A percentile compares a stretch with the other conserved stretches of the same genome.
Evolutionary conservation across 1,140 invertebrate species (phyloP).

Genomic region (Danaus melanippus): DNA sequence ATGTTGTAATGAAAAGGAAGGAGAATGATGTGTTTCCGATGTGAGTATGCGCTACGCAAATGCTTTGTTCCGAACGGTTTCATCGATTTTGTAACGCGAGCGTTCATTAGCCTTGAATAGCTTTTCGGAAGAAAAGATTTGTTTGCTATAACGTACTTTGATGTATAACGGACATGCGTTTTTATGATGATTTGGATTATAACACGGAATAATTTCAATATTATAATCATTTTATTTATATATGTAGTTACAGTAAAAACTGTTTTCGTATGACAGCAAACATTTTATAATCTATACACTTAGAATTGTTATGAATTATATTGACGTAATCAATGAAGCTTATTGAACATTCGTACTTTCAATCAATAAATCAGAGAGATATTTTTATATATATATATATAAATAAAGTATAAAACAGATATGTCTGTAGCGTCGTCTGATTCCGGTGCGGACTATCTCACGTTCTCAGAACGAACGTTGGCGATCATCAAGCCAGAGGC

Average conservation of each 20-base stretch:
- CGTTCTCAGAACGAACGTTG: conserved; percentile 77
- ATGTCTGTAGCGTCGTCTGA: conserved; percentile 45
- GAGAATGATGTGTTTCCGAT: conserved; percentile 7
- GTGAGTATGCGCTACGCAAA: not conserved
- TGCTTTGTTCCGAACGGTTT: not conserved
- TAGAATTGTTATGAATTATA: too few relatives aligned
- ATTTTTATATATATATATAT: too few relatives aligned
- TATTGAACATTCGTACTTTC: too few relatives aligned
- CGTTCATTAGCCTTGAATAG: not conserved
- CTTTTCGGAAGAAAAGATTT: not conserved
- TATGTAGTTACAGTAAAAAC: too few relatives aligned
- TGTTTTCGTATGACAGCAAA: too few relatives aligned
- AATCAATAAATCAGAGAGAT: too few relatives aligned
- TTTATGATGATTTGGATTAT: not conserved
- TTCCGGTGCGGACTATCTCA: conserved; percentile 29
- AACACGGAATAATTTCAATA: not conserved
- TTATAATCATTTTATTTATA: too few relatives aligned
- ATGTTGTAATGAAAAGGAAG: conserved; percentile 17
- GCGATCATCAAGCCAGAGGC: conserved; percentile 88
- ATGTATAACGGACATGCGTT: not conserved
- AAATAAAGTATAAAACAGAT: not conserved
- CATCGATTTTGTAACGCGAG: not conserved
- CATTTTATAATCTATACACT: too few relatives aligned
- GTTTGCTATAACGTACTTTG: conserved; percentile 4
- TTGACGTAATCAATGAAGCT: too few relatives aligned